Conservation (phyloP, 2,888 invertebrate genomes). For the Trissoscelio sp. region DNA sequence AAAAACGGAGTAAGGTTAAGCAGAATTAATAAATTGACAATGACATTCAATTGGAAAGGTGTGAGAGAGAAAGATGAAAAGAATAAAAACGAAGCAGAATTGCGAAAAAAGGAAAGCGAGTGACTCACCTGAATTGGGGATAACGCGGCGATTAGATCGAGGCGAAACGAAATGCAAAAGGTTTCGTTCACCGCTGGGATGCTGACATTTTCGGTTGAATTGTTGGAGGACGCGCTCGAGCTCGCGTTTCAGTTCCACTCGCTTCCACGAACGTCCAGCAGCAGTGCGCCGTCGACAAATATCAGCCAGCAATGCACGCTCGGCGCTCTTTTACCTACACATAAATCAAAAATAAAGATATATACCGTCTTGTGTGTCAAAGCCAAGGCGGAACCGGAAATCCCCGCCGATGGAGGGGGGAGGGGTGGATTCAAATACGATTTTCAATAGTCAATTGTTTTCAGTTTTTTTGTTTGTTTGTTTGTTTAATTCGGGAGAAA, state of each 20-base stretch:
- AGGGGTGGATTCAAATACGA: slow-evolving; percentile 63
- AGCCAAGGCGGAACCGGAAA: slow-evolving; percentile 73
- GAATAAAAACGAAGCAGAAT: background rate
- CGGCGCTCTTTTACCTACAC: slow-evolving; percentile 5
- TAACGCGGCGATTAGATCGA: background rate
- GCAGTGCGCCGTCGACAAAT: background rate
- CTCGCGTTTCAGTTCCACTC: too few relatives aligned
- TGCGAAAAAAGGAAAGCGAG: background rate
- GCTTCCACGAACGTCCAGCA: too few relatives aligned
- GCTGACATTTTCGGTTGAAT: slow-evolving; percentile 27
- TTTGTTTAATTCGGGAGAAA: too few relatives aligned
- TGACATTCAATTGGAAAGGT: slow-evolving; percentile 1
- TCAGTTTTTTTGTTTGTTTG: too few relatives aligned
- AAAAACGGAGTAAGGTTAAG: background rate
- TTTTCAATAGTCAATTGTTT: slow-evolving; percentile 10
- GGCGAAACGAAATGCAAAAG: background rate
- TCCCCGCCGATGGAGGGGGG: slow-evolving; percentile 49
- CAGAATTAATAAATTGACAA: background rate
- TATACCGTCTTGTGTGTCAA: slow-evolving; percentile 70
- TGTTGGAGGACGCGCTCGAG: slow-evolving; percentile 1
- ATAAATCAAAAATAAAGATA: slow-evolving; percentile 70
- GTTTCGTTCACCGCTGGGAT: slow-evolving; percentile 24
- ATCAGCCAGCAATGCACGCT: background rate
- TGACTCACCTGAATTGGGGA: slow-evolving; percentile 5
- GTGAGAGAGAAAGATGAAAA: background rate